Evolutionary conservation across 2,797 vertebrate species (phyloP).

Genomic region (Micropoecilia bifurca): DNA sequence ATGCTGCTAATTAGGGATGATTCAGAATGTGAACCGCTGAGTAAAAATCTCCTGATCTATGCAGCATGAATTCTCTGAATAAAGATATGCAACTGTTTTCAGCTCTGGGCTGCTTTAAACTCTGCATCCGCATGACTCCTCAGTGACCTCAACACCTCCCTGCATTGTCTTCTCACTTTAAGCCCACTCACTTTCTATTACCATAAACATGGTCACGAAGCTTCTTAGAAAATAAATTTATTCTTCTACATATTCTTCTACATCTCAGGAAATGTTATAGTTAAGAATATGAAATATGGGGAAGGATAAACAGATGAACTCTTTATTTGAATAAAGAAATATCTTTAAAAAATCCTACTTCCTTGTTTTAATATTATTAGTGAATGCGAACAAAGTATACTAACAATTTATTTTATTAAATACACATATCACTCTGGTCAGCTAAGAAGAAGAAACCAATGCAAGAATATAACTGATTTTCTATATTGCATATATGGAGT

Average conservation of each 20-base stretch:
- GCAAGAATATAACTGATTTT: background rate
- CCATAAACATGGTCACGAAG: slow-evolving; percentile 16
- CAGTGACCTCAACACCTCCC: slow-evolving; percentile 21
- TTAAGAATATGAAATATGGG: background rate
- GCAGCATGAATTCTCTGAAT: slow-evolving; percentile 17
- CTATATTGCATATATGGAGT: background rate
- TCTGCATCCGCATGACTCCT: slow-evolving; percentile 26
- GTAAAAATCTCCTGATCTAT: slow-evolving; percentile 15
- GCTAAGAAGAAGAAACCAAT: background rate
- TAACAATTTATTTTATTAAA: no score
- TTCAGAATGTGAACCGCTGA: slow-evolving; percentile 5
- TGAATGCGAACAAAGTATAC: background rate
- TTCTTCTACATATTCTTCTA: slow-evolving; percentile 18
- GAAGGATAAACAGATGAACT: background rate
- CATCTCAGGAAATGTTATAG: background rate
- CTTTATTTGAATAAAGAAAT: background rate
- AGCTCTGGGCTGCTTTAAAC: slow-evolving; percentile 33
- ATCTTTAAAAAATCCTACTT: background rate
- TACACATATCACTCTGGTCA: background rate
- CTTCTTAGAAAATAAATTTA: slow-evolving; percentile 19
- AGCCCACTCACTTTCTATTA: slow-evolving; percentile 46
- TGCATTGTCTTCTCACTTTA: slow-evolving; percentile 22
- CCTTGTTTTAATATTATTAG: background rate
- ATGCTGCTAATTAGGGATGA: slow-evolving; percentile 2
- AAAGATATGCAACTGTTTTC: slow-evolving; percentile 23